These are phyloP conservation scores for Linnaemya tessellans DNA, from an alignment of 2,888 invertebrate species.

Conservation along the genomic window DNA sequence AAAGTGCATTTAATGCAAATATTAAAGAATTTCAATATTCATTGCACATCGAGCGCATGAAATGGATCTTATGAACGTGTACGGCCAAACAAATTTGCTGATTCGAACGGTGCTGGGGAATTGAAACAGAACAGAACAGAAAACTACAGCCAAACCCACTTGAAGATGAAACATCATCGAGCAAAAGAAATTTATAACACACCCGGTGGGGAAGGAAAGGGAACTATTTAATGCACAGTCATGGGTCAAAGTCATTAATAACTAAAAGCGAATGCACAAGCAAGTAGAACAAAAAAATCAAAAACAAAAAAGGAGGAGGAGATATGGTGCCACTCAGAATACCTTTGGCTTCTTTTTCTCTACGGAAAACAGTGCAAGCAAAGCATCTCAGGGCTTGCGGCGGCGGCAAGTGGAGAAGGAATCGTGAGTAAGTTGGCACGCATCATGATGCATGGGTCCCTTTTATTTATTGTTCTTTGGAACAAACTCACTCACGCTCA, in stretches of 20 bases:
- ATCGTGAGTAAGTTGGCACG: too few species aligned
- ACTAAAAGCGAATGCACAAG: slow-evolving; percentile 36
- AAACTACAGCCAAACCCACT: slow-evolving; percentile 14
- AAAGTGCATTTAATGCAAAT: slow-evolving; percentile 67
- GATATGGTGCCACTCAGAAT: slow-evolving; percentile 1
- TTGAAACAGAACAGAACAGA: slow-evolving; percentile 9
- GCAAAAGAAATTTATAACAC: slow-evolving; percentile 28
- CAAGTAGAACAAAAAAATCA: neutral
- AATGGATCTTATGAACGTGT: slow-evolving; percentile 26
- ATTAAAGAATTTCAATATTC: slow-evolving; percentile 48
- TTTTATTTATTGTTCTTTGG: too few species aligned
- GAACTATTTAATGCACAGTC: slow-evolving; percentile 73
- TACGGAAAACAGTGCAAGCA: neutral
- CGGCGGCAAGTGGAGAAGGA: too few species aligned
- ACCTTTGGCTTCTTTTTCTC: neutral
- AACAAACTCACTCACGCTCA: too few species aligned
- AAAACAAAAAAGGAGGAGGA: neutral
- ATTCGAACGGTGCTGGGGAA: slow-evolving; percentile 45
- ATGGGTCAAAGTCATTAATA: slow-evolving; percentile 76
- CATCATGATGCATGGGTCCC: too few species aligned
- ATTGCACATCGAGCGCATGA: slow-evolving; percentile 43
- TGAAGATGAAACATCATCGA: slow-evolving; percentile 41
- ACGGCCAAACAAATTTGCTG: slow-evolving; percentile 43
- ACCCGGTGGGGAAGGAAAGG: slow-evolving; percentile 2
- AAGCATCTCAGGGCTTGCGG: neutral